Evolutionary conservation across 2,888 invertebrate genomes (phyloP).

Genomic region (Polymixis flavicincta): DNA sequence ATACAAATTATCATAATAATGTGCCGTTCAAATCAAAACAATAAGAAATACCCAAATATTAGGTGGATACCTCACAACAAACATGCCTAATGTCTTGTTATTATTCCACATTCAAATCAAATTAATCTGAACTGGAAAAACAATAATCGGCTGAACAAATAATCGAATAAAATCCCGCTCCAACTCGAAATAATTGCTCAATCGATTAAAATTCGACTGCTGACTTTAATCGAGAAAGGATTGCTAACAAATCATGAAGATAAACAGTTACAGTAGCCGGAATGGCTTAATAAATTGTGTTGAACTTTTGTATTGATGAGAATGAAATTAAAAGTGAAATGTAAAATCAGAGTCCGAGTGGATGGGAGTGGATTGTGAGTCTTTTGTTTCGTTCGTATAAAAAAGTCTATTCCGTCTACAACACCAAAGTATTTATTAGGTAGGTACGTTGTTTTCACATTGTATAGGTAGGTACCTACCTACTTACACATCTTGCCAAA

Average conservation of each 20-base stretch:
- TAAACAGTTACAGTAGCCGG: conserved; percentile 54
- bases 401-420: no score
- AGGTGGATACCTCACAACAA: neutral
- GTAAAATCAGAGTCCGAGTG: conserved; percentile 12
- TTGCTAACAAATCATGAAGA: conserved; percentile 66
- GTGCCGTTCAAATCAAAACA: conserved; percentile 17
- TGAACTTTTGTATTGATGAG: conserved; percentile 59
- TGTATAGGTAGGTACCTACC: no score
- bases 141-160: conserved; percentile 43
- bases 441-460: neutral
- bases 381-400: conserved; percentile 25
- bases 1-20: conserved; percentile 2
- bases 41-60: neutral
- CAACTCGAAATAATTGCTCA: conserved; percentile 57
- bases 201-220: conserved; percentile 57
- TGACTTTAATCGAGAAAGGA: conserved; percentile 62
- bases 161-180: conserved; percentile 37
- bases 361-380: conserved; percentile 5
- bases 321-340: conserved; percentile 41
- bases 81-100: neutral
- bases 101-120: neutral
- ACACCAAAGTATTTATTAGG: neutral
- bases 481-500: no score
- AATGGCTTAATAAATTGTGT: conserved; percentile 60
- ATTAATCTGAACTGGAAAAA: conserved; percentile 1